Evolutionary conservation across 2,113 vertebrate genomes (phyloP).

Genomic region (Hemibagrus wyckioides): DNA sequence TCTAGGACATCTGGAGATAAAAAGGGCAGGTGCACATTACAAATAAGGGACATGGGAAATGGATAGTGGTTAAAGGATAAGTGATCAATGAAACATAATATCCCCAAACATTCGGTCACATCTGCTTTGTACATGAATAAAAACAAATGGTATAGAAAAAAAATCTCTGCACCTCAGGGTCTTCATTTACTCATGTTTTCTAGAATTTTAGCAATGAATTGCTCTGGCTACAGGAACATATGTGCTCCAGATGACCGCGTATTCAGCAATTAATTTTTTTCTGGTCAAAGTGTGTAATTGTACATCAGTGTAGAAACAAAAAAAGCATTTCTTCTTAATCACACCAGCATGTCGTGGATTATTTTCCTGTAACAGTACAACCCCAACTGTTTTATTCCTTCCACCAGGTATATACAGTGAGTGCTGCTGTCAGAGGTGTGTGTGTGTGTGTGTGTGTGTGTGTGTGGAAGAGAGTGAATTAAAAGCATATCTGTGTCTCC

Average conservation of each 20-base stretch:
- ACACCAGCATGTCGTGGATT: neutral
- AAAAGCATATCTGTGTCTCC: neutral
- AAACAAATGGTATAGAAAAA: neutral
- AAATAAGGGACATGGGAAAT: no score
- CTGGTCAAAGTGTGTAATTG: neutral
- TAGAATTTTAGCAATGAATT: no score
- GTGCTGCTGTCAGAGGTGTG: neutral
- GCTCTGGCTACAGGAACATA: no score
- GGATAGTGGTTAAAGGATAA: no score
- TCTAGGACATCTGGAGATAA: no score
- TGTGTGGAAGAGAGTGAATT: neutral
- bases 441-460: neutral
- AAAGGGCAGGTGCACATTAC: no score
- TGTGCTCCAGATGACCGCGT: no score
- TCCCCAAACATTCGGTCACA: no score
- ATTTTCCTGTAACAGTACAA: neutral
- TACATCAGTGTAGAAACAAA: neutral
- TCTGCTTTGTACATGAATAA: no score
- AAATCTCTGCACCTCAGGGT: no score
- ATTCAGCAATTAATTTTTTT: neutral
- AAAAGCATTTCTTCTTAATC: neutral
- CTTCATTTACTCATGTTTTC: no score
- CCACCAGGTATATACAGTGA: neutral
- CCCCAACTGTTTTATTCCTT: neutral
- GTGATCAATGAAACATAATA: no score